phyloP scores from a whole-genome alignment of 2,888 invertebrate genomes.

The Malachius bipustulatus region DNA sequence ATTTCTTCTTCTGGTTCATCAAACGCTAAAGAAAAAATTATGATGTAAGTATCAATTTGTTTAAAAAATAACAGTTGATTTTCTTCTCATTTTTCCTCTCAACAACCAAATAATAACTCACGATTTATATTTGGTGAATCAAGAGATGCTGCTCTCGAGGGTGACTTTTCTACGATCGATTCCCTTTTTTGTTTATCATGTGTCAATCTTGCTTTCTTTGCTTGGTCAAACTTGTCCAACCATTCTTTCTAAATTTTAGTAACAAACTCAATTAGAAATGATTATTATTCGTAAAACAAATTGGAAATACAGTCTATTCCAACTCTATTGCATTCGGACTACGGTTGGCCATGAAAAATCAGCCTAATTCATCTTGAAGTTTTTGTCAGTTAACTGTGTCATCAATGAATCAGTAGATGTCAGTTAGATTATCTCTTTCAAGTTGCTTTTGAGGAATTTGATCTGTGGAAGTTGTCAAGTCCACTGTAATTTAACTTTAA shows the following conservation, averaged over 20 bases:
- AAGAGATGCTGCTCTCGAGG: conserved; percentile 37
- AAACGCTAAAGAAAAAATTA: conserved; percentile 29
- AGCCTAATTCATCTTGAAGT: too few species aligned
- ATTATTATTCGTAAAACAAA: too few species aligned
- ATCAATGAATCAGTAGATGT: too few species aligned
- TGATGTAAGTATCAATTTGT: neutral
- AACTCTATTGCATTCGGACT: too few species aligned
- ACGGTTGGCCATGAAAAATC: too few species aligned
- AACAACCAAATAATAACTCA: conserved; percentile 22
- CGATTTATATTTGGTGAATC: conserved; percentile 37
- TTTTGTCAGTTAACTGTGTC: too few species aligned
- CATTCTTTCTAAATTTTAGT: conserved; percentile 62
- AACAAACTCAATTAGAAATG: neutral
- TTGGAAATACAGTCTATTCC: too few species aligned
- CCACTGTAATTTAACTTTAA: too few species aligned
- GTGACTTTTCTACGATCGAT: conserved; percentile 35
- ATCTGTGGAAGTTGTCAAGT: too few species aligned
- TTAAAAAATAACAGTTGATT: too few species aligned
- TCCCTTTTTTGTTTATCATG: conserved; percentile 44
- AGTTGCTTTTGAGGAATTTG: too few species aligned
- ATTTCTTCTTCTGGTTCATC: conserved; percentile 35
- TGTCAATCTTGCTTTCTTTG: conserved; percentile 67
- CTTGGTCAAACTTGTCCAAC: conserved; percentile 84
- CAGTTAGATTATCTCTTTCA: too few species aligned
- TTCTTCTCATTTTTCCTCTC: conserved; percentile 4